phyloP scores from a whole-genome alignment of 2,797 vertebrate genomes.

The Takifugu ocellatus region DNA sequence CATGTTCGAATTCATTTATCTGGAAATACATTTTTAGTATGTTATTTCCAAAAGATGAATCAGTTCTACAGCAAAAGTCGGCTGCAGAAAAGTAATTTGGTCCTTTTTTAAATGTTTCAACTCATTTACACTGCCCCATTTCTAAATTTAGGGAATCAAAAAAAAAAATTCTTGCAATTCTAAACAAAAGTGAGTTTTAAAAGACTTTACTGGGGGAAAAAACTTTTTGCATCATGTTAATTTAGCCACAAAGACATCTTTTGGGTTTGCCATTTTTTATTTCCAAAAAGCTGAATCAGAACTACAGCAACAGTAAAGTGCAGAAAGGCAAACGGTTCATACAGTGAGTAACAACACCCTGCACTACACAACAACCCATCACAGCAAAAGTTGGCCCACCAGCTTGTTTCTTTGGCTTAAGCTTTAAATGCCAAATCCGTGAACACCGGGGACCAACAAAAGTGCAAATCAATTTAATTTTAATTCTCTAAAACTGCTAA shows the following conservation, averaged over 20 bases:
- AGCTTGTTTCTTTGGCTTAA: background rate
- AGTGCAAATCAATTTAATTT: background rate
- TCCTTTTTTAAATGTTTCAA: too few species aligned
- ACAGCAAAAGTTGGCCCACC: background rate
- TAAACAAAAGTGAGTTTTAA: too few species aligned
- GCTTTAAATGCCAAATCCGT: background rate
- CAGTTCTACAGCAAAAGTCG: too few species aligned
- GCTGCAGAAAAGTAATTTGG: too few species aligned
- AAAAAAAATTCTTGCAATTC: too few species aligned
- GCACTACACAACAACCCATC: constrained; percentile 20
- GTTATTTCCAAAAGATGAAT: too few species aligned
- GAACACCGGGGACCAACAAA: background rate
- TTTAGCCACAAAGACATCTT: background rate
- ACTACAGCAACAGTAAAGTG: constrained; percentile 57
- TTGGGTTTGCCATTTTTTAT: background rate
- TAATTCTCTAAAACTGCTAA: too few species aligned
- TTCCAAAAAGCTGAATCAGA: constrained; percentile 20
- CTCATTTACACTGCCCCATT: too few species aligned
- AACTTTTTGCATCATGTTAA: background rate
- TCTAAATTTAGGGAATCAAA: too few species aligned
- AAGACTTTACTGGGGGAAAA: too few species aligned
- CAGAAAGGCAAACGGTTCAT: constrained; percentile 50
- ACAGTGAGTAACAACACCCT: constrained; percentile 24
- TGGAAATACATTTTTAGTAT: too few species aligned
- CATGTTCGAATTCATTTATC: too few species aligned